Percentiles rank a stretch among this genome's conserved stretches.
phyloP scores from a whole-genome alignment of 1,140 invertebrate genomes.

The Sogatella furcifera region DNA sequence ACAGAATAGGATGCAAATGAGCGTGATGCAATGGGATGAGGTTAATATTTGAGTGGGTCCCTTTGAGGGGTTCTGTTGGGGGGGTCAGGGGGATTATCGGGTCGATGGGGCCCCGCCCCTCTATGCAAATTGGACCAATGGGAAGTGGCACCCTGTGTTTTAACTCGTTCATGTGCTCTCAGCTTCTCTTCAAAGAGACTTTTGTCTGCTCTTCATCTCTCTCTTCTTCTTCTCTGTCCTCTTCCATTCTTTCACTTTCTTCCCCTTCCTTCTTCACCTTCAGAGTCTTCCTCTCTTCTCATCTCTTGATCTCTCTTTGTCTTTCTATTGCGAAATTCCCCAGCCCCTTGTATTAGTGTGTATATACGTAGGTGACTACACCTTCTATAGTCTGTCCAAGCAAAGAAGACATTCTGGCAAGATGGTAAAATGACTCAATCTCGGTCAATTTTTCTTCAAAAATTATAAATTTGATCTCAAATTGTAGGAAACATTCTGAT shows the following conservation, averaged over 20 bases:
- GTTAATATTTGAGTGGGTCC: constrained; percentile 1
- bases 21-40: not conserved
- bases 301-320: not conserved
- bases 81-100: not conserved
- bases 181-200: not conserved
- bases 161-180: not conserved
- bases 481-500: too few species aligned
- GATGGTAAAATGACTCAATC: too few species aligned
- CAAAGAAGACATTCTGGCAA: too few species aligned
- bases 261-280: not conserved
- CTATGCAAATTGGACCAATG: constrained; percentile 1
- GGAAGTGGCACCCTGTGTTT: not conserved
- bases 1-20: not conserved
- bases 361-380: too few species aligned
- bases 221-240: too few species aligned
- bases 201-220: too few species aligned
- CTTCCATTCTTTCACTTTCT: not conserved
- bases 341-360: too few species aligned
- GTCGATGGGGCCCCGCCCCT: not conserved
- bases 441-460: too few species aligned
- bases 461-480: too few species aligned
- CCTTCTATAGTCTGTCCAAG: too few species aligned
- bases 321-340: too few species aligned
- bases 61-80: too few species aligned
- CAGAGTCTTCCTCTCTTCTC: not conserved